Evolutionary conservation across 2,113 vertebrate genomes (phyloP), one percentile per base, ranked within the genome.

Genomic region (Lepus timidus): DNA sequence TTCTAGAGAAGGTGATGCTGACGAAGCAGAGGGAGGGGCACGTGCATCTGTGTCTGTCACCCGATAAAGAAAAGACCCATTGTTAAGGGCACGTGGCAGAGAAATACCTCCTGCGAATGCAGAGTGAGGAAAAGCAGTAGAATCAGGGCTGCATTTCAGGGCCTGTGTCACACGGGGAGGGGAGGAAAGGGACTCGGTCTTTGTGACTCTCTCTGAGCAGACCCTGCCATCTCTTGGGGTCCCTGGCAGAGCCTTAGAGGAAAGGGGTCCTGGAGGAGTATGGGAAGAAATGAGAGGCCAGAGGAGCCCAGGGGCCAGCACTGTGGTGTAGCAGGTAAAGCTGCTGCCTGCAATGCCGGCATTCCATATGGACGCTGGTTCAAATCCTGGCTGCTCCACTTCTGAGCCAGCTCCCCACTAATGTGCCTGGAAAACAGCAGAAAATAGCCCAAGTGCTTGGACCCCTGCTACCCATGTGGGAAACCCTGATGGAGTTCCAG

Each of bases 1-100:
- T 78, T 79, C 78, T 62, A 83, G 81, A 90, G 94, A 96, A 85
- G 64, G 79, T 73, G 73, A 44, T 84, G 61, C 33, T 91, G n/a
- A 27, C 75, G n/a, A 58, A 92, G 73, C 10, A 22, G 67, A 79
- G 33, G 67, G 16, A 14, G 0, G 73, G 20, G 20, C 14, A 1
- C 11, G 27, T 80, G 25, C 70, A 39, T 70, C 78, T 75, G 25
- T 25, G 20, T 36, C 52, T 39, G 58, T 76, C 51, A 51, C 20
- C 39, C 16, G 51, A 4, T 70, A 67, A 94, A 58, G 75, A 88
- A 86, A 93, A 93, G n/a, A 91, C 16, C 17, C 13, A 25, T 62
- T 85, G 67, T 90, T 81, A 83, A 93, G 36, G 5, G 44, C 33
- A 74, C 5, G 0, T 61, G 68, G 70, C 90, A 95, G 96, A 96